Conservation (phyloP, 2,888 invertebrate genomes). For the Chymomyza caudatula region DNA sequence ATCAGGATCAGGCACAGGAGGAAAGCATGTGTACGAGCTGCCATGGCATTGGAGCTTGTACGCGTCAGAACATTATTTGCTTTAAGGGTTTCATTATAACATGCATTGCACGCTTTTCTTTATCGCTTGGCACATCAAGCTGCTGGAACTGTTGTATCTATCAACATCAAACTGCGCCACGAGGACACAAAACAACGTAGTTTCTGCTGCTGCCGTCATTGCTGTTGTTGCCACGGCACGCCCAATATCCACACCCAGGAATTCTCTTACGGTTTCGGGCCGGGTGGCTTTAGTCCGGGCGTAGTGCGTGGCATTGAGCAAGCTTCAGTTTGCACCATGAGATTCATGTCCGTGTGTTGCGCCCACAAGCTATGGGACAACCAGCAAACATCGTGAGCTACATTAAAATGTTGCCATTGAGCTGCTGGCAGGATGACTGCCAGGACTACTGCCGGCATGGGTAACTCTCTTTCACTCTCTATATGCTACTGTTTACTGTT, state of each 20-base stretch:
- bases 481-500: not conserved
- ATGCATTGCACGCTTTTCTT: constrained; percentile 66
- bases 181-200: not conserved
- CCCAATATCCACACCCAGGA: not conserved
- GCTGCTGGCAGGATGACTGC: not conserved
- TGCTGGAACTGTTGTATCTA: constrained; percentile 51
- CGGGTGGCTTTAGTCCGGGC: constrained; percentile 14
- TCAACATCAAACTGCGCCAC: constrained; percentile 58
- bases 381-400: constrained; percentile 42
- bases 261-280: constrained; percentile 9
- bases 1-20: too few relatives aligned
- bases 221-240: not conserved
- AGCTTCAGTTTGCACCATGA: constrained; percentile 37
- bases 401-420: constrained; percentile 61
- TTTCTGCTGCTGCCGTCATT: not conserved
- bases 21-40: not conserved
- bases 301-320: not conserved
- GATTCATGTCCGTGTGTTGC: constrained; percentile 48
- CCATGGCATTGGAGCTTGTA: not conserved
- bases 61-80: constrained; percentile 56
- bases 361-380: constrained; percentile 9
- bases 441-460: not conserved
- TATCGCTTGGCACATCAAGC: constrained; percentile 56
- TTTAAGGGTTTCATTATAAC: constrained; percentile 71
- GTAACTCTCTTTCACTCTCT: not conserved